Evolutionary conservation across 2,797 vertebrate species (phyloP), one percentile per base, ranked within the genome.

Genomic region (Loriculus beryllinus): DNA sequence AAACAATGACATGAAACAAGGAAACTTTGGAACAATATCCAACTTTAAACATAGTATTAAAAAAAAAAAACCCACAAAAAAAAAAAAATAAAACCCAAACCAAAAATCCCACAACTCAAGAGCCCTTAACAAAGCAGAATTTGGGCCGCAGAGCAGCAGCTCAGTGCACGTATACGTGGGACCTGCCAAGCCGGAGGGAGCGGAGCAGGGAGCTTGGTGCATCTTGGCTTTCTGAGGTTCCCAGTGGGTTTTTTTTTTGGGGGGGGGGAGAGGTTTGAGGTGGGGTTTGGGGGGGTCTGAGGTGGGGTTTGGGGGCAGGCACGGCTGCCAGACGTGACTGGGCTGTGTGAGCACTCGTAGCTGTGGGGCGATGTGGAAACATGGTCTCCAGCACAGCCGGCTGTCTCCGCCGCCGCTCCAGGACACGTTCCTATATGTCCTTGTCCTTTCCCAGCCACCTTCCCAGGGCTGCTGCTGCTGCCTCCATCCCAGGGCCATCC

Each of bases 1-100:
- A 94, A 96, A 96, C 95, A 96, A 96, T 96, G 95, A 95, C 95
- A 96, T 96, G 96, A 96, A 96, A 96, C 96, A 84, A 87, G 82
- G 86, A 74, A 64, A 74, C 95, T 93, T 93, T 80, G 91, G 93
- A 96, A 96, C 92, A 96, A 90, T 95, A 67, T 63, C 60, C 86
- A 52, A 85, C 91, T 95, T 95, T 88, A 96, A 95, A 93, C 93
- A 85, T 90, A 90, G 86, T 59, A 93, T 92, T 21, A 10, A 89
- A 63, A 78, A 78, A 72, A 72, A 14, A 3, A 21, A 45, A 12
- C 2, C 1, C 3, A 42, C n/a, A n/a, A 39, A 42, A 42, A 19
- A 14, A 12, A 8, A n/a, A n/a, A n/a, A n/a, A n/a, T n/a, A n/a
- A n/a, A 29, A 35, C 14, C n/a, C 56, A 57, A 57, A 35, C 56